Conservation (phyloP, 2,888 invertebrate species). For the Melanotus villosus region DNA sequence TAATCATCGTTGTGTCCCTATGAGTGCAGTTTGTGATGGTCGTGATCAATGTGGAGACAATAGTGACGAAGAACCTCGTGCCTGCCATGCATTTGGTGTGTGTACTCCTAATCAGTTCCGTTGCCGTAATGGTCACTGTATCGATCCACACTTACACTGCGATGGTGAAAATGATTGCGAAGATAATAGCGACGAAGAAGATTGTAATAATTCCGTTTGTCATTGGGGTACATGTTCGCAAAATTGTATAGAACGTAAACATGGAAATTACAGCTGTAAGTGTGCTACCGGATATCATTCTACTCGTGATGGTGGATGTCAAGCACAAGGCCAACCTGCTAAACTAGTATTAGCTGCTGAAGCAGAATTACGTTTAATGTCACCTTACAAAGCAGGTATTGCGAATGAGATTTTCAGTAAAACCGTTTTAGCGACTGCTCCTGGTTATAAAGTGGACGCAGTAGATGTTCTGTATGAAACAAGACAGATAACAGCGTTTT, state of each 20-base stretch:
- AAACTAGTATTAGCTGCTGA: slow-evolving; percentile 77
- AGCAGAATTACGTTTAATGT: slow-evolving; percentile 74
- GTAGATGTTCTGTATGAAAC: slow-evolving; percentile 69
- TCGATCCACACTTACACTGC: slow-evolving; percentile 72
- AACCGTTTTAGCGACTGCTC: slow-evolving; percentile 49
- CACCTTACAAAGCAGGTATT: slow-evolving; percentile 74
- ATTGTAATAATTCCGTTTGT: slow-evolving; percentile 68
- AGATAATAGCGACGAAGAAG: slow-evolving; percentile 68
- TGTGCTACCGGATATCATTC: slow-evolving; percentile 77
- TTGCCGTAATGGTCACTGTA: slow-evolving; percentile 72
- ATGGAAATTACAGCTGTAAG: slow-evolving; percentile 72
- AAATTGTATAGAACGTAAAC: slow-evolving; percentile 77
- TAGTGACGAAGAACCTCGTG: slow-evolving; percentile 77
- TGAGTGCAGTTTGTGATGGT: slow-evolving; percentile 76
- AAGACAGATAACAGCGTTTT: slow-evolving; percentile 64
- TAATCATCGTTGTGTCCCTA: slow-evolving; percentile 65
- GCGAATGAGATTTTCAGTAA: slow-evolving; percentile 60
- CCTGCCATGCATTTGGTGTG: slow-evolving; percentile 61
- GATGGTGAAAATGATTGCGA: slow-evolving; percentile 73
- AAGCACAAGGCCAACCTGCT: slow-evolving; percentile 72
- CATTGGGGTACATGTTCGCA: slow-evolving; percentile 85
- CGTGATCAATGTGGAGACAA: slow-evolving; percentile 80
- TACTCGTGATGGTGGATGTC: slow-evolving; percentile 70
- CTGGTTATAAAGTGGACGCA: slow-evolving; percentile 71
- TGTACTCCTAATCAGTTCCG: slow-evolving; percentile 71